Evolutionary conservation across 2,888 invertebrate genomes (phyloP).

Genomic region (Tenthredo scrophulariae): DNA sequence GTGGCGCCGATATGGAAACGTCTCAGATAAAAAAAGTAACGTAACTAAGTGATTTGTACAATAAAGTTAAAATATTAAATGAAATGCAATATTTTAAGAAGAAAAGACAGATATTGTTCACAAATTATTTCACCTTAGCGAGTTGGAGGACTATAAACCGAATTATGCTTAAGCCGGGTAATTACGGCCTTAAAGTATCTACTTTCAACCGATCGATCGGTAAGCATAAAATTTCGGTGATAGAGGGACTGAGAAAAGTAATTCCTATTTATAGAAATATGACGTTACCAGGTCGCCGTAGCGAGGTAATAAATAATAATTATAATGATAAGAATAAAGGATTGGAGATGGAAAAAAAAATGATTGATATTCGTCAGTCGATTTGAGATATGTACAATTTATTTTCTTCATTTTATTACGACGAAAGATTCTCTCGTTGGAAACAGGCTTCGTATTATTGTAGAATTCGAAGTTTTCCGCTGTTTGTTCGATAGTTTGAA

Average conservation of each 20-base stretch:
- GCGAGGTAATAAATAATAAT: background rate
- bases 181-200: background rate
- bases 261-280: constrained; percentile 25
- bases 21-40: background rate
- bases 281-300: background rate
- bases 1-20: constrained; percentile 63
- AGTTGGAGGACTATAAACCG: background rate
- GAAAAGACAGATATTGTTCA: background rate
- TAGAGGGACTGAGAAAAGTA: background rate
- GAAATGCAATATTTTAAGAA: constrained; percentile 35
- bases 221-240: background rate
- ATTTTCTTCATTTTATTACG: background rate
- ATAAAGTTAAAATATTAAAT: constrained; percentile 25
- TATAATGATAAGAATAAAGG: background rate
- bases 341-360: background rate
- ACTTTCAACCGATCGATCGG: constrained; percentile 15
- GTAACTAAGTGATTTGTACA: background rate
- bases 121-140: background rate
- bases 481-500: constrained; percentile 7
- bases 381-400: background rate
- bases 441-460: background rate
- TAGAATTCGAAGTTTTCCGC: background rate
- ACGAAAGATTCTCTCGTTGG: background rate
- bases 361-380: background rate
- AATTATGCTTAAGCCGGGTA: background rate